These are phyloP conservation scores for Amiota communis DNA, from an alignment of 2,888 invertebrate species.

Conservation along the genomic window DNA sequence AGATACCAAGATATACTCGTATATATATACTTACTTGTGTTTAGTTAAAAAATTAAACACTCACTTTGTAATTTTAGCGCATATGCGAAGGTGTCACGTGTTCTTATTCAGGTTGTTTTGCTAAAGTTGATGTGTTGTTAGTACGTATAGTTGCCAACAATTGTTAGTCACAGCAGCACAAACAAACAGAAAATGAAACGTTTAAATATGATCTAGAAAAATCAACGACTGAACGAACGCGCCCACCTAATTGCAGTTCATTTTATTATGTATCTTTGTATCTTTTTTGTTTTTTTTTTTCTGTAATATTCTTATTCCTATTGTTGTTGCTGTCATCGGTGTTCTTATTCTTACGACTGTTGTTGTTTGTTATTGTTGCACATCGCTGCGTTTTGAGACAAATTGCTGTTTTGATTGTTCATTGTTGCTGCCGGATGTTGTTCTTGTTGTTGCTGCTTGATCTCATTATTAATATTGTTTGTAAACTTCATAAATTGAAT, in stretches of 20 bases:
- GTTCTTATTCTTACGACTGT: slow-evolving; percentile 29
- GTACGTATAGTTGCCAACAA: slow-evolving; percentile 51
- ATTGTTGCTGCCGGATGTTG: slow-evolving; percentile 59
- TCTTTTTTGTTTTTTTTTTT: not conserved
- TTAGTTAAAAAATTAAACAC: not conserved
- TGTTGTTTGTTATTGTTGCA: slow-evolving; percentile 49
- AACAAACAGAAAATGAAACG: slow-evolving; percentile 48
- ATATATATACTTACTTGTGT: too few species aligned
- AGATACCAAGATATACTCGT: too few species aligned
- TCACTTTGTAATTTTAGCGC: slow-evolving; percentile 64
- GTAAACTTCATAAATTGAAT: slow-evolving; percentile 30
- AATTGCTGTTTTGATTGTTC: slow-evolving; percentile 47
- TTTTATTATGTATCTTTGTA: not conserved
- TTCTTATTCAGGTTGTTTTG: slow-evolving; percentile 33
- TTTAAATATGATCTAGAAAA: slow-evolving; percentile 66
- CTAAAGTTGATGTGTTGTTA: slow-evolving; percentile 35
- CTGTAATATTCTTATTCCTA: too few species aligned
- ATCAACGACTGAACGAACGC: slow-evolving; percentile 46
- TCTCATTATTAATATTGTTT: slow-evolving; percentile 6
- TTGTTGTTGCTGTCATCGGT: slow-evolving; percentile 23
- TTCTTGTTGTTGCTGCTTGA: slow-evolving; percentile 44
- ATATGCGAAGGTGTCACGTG: slow-evolving; percentile 65
- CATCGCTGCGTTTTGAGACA: slow-evolving; percentile 51
- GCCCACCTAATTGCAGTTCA: slow-evolving; percentile 53
- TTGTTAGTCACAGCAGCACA: slow-evolving; percentile 41